These are phyloP conservation scores for Holacanthella duospinosa DNA, from an alignment of 2,888 invertebrate species.

Conservation along the genomic window DNA sequence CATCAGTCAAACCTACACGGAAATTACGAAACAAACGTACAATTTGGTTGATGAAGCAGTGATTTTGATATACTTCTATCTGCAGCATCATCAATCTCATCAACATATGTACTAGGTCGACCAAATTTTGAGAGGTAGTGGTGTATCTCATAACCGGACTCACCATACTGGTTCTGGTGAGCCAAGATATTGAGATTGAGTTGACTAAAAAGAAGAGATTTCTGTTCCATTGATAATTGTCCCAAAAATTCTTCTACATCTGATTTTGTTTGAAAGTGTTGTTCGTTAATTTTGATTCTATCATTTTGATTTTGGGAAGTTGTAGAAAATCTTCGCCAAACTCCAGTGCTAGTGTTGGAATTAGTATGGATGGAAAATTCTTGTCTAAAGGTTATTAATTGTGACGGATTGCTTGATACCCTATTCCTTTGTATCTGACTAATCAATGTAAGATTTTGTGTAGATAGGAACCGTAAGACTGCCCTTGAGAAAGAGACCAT, in stretches of 20 bases:
- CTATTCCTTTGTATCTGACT: too few relatives aligned
- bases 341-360: too few relatives aligned
- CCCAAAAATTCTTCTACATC: constrained; percentile 24
- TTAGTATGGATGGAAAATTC: too few relatives aligned
- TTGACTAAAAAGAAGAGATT: constrained; percentile 26
- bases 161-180: constrained; percentile 23
- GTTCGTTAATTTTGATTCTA: not conserved
- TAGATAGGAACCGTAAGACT: too few relatives aligned
- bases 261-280: constrained; percentile 19
- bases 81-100: constrained; percentile 19
- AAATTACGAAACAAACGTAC: constrained; percentile 16
- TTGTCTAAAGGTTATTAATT: too few relatives aligned
- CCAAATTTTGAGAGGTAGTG: constrained; percentile 30
- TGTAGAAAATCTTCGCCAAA: too few relatives aligned
- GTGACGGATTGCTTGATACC: too few relatives aligned
- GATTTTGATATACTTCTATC: constrained; percentile 11
- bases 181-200: constrained; percentile 28
- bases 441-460: too few relatives aligned
- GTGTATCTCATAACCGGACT: constrained; percentile 23
- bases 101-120: constrained; percentile 15
- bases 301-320: too few relatives aligned
- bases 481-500: too few relatives aligned
- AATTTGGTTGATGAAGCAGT: not conserved
- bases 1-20: too few relatives aligned
- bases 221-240: constrained; percentile 29